phyloP scores from a whole-genome alignment of 2,888 invertebrate species.

The Campoletis raptor region DNA sequence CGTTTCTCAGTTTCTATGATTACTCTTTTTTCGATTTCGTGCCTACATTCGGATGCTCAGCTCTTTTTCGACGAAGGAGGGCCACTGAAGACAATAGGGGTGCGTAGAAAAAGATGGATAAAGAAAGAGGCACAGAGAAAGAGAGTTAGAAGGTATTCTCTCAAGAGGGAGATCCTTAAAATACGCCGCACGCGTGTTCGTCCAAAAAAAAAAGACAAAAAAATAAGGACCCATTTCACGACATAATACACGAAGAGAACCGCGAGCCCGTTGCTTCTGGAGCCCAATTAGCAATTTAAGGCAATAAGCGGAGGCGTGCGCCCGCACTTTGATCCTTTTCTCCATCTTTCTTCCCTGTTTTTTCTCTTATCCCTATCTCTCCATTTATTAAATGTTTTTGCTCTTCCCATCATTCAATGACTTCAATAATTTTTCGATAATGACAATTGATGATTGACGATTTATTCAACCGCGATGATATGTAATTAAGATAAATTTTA shows the following conservation, averaged over 20 bases:
- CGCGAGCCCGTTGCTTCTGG: conserved; percentile 65
- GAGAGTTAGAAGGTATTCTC: conserved; percentile 39
- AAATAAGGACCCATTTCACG: conserved; percentile 72
- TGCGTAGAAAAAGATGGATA: conserved; percentile 6
- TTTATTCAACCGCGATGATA: background rate
- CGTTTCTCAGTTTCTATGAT: conserved; percentile 35
- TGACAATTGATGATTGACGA: conserved; percentile 3
- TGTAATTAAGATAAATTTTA: no score
- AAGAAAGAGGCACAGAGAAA: background rate
- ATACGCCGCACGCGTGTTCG: conserved; percentile 66
- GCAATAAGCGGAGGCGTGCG: conserved; percentile 79
- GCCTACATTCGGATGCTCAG: background rate
- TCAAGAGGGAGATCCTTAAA: conserved; percentile 58
- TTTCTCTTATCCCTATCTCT: background rate
- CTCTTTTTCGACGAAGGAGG: conserved; percentile 20
- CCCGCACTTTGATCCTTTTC: conserved; percentile 54
- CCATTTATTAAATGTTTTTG: background rate
- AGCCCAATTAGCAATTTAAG: conserved; percentile 83
- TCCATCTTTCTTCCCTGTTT: conserved; percentile 59
- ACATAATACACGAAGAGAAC: conserved; percentile 72
- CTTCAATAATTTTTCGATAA: conserved; percentile 22
- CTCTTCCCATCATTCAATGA: conserved; percentile 5
- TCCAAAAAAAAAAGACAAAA: conserved; percentile 34
- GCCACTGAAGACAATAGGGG: conserved; percentile 71
- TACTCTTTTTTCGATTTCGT: conserved; percentile 40